phyloP scores from a whole-genome alignment of 2,888 invertebrate species.

The Microplitis manilae region DNA sequence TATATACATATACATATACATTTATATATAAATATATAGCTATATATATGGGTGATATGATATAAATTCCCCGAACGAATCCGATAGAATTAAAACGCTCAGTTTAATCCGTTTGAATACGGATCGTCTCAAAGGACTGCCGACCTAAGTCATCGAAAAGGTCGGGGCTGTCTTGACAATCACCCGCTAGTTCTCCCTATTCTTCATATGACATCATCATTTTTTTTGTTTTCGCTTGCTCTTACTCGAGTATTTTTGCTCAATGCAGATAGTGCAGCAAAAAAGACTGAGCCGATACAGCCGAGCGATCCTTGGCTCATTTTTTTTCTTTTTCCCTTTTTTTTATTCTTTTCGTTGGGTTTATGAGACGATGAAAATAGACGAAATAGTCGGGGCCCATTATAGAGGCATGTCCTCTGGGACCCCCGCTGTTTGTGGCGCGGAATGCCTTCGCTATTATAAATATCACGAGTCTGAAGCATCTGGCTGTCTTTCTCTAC shows the following conservation, averaged over 20 bases:
- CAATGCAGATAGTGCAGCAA: conserved; percentile 14
- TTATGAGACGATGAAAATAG: conserved; percentile 53
- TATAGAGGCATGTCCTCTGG: conserved; percentile 64
- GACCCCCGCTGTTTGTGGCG: conserved; percentile 62
- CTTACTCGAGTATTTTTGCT: neutral
- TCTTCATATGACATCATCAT: conserved; percentile 40
- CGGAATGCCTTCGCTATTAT: conserved; percentile 64
- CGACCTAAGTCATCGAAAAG: conserved; percentile 28
- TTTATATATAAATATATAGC: neutral
- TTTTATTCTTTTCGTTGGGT: neutral
- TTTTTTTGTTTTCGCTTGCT: conserved; percentile 23
- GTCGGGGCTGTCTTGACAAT: conserved; percentile 27
- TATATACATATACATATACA: neutral
- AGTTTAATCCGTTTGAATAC: conserved; percentile 37
- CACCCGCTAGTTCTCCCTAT: conserved; percentile 28
- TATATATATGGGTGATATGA: no score
- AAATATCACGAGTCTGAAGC: conserved; percentile 63
- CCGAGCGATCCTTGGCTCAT: neutral
- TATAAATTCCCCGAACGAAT: conserved; percentile 22
- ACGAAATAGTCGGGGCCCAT: conserved; percentile 59
- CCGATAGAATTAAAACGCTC: conserved; percentile 32
- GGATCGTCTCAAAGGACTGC: conserved; percentile 28
- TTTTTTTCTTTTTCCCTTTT: neutral
- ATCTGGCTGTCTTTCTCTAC: neutral
- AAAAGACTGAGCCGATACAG: conserved; percentile 51